A percentile compares a stretch with the other conserved stretches of the same genome.
Conservation (phyloP, 2,113 vertebrate species). For the Bothrops jararaca region DNA sequence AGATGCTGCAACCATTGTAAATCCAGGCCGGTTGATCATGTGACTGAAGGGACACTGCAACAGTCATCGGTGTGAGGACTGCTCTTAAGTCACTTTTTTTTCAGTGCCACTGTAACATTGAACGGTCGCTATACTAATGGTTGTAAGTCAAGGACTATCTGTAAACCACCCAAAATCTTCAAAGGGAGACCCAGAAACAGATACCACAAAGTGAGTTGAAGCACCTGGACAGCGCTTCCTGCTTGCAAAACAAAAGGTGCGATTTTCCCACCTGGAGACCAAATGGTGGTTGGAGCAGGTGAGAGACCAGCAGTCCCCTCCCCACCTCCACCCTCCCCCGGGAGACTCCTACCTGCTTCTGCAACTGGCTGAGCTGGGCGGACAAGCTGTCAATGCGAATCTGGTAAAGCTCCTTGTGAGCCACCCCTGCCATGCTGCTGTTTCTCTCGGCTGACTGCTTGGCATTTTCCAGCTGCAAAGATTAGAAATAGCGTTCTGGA, state of each 20-base stretch:
- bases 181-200: not conserved
- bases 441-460: conserved; percentile 86
- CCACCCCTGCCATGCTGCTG: conserved; percentile 83
- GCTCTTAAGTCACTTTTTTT: no score
- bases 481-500: not conserved
- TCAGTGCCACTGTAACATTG: no score
- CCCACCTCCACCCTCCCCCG: accelerated
- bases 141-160: no score
- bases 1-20: no score
- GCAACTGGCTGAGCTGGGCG: conserved; percentile 83
- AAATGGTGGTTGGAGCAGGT: not conserved
- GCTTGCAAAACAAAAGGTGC: not conserved
- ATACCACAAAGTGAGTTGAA: no score
- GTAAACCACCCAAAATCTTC: not conserved
- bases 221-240: not conserved
- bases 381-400: conserved; percentile 86
- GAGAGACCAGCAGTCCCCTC: accelerated
- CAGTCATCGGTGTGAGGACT: no score
- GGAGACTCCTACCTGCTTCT: conserved; percentile 82
- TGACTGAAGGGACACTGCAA: no score
- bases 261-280: not conserved
- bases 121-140: no score
- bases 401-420: conserved; percentile 90
- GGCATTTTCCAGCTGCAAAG: conserved; percentile 86
- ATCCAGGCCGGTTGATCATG: no score